These are phyloP conservation scores for Chironomus striatipennis DNA, from an alignment of 1,140 invertebrate species.

Conservation along the genomic window DNA sequence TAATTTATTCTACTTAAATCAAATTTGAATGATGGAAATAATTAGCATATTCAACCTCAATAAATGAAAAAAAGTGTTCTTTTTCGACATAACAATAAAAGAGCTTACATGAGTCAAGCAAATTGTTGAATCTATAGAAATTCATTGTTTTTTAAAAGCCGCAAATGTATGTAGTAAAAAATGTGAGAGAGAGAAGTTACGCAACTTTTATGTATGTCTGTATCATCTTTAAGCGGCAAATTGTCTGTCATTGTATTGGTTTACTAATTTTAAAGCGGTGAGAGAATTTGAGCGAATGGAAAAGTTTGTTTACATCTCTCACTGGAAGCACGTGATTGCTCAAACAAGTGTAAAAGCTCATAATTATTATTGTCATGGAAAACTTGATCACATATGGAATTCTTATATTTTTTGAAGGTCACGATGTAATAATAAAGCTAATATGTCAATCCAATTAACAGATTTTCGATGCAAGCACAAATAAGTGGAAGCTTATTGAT, in stretches of 20 bases:
- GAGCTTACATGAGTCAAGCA: not conserved
- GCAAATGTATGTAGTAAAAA: not conserved
- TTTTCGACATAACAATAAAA: not conserved
- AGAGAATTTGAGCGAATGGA: not conserved
- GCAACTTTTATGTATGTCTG: not conserved
- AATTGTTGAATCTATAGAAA: not conserved
- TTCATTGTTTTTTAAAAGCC: not conserved
- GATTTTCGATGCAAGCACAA: constrained; percentile 41
- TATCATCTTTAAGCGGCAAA: not conserved
- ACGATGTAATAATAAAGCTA: not conserved
- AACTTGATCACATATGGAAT: too few relatives aligned
- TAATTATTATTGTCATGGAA: too few relatives aligned
- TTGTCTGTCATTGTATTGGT: not conserved
- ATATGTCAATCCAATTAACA: constrained; percentile 25
- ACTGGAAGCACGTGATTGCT: not conserved
- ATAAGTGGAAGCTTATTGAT: constrained; percentile 39
- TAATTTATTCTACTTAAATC: too few relatives aligned
- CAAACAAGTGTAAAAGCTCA: not conserved
- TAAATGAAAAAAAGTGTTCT: not conserved
- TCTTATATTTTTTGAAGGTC: too few relatives aligned
- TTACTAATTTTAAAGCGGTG: not conserved
- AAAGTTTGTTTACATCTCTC: not conserved
- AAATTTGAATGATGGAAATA: not conserved
- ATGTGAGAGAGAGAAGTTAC: not conserved
- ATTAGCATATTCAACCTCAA: not conserved